These are phyloP conservation scores for Gymnorhina tibicen DNA, from an alignment of 2,113 vertebrate species.

Conservation along the genomic window DNA sequence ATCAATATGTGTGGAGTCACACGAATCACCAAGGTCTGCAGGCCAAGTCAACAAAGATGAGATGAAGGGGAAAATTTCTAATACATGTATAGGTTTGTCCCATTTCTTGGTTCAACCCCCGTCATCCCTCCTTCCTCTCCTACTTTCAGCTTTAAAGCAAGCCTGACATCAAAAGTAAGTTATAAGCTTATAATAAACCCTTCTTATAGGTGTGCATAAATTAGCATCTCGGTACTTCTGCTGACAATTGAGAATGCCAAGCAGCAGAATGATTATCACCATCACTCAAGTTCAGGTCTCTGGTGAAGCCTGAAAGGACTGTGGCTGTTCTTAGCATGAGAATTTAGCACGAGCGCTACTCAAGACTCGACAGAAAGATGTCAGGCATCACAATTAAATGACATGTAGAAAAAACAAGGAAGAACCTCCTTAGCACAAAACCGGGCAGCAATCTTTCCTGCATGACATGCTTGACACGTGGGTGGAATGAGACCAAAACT, in stretches of 20 bases:
- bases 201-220: slow-evolving; percentile 16
- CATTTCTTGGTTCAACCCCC: background rate
- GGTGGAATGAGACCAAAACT: background rate
- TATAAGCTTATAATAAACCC: background rate
- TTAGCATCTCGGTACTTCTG: background rate
- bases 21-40: background rate
- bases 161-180: background rate
- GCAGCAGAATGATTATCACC: background rate
- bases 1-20: rapidly evolving
- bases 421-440: background rate
- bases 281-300: background rate
- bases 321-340: background rate
- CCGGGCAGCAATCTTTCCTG: background rate
- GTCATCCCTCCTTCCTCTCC: background rate
- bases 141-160: background rate
- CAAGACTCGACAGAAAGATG: background rate
- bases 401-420: background rate
- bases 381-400: background rate
- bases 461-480: background rate
- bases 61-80: background rate
- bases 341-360: background rate
- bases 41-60: background rate
- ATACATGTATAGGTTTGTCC: background rate
- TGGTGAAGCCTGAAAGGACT: background rate
- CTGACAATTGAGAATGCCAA: background rate